Base-by-base conservation (phyloP, 2,888 invertebrate genomes). In the Harmothoe impar region DNA sequence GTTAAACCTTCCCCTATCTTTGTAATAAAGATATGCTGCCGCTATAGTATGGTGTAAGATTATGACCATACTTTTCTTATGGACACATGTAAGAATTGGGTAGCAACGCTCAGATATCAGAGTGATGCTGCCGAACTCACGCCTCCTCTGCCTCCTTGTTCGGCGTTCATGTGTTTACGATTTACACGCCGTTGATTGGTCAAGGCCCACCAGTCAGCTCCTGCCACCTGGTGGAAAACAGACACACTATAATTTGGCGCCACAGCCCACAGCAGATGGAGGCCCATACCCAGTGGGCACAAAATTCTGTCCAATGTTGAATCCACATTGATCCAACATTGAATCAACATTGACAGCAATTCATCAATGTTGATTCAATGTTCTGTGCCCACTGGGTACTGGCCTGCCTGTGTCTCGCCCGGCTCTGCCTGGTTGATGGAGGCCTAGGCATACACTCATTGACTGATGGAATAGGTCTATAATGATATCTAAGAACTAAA, bases 11-110 rank as follows among this genome's bases (percentile, higher is more conserved):
- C 43, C 89, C 33, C 43, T 89, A 33, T 89, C 89, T 35, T n/a
- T 89, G 68, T 68, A 89, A 35, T 68, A 89, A 1, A 89, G 68
- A 31, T 68, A 68, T 43, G 89, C 68, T 31, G 62, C 89, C 7
- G 33, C 62, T 10, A 89, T 62, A 33, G 89, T 68, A 68, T 89
- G 89, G 89, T 89, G 23, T 62, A 89, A 89, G 89, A 89, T 89
- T 56, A 89, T 68, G 23, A 89, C 89, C 89, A 89, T 89, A 68
- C 29, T 68, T 89, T 62, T 10, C 35, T 81, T 81, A 81, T 81
- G 81, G 43, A 81, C 81, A 35, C n/a, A 81, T 20, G 35, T 0
- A 35, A 23, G 43, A 81, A 35, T 35, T 33, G 81, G 7, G 35
- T 35, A 43, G 17, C 43, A 25, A 81, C 33, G 43, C 81, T 33